Evolutionary conservation across 2,113 vertebrate species (phyloP).

Genomic region (Euleptes europaea): DNA sequence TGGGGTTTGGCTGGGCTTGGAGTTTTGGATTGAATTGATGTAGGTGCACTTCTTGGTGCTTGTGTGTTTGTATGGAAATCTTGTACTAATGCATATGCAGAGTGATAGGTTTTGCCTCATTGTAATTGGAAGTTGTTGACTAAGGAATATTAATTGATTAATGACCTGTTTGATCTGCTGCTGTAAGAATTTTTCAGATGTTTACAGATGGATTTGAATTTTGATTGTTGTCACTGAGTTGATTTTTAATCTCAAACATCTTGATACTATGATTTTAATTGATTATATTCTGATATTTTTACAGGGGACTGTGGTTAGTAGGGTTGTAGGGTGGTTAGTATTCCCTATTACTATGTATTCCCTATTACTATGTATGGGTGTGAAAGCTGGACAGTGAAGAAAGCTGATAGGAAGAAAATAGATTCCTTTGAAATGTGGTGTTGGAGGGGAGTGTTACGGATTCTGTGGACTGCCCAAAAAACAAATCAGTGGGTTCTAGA

Average conservation of each 20-base stretch:
- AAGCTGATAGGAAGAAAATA: too few relatives aligned
- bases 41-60: neutral
- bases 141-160: neutral
- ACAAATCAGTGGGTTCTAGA: too few relatives aligned
- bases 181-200: neutral
- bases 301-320: too few relatives aligned
- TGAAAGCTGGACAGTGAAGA: too few relatives aligned
- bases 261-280: neutral
- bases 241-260: neutral
- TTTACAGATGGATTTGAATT: neutral
- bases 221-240: neutral
- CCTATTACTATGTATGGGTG: too few relatives aligned
- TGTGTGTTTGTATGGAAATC: too few relatives aligned
- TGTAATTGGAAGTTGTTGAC: neutral
- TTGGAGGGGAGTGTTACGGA: too few relatives aligned
- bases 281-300: neutral
- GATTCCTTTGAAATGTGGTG: too few relatives aligned
- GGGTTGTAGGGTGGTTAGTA: too few relatives aligned
- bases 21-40: neutral
- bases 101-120: neutral
- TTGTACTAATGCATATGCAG: neutral
- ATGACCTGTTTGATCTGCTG: neutral
- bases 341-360: too few relatives aligned
- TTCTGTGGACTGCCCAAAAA: too few relatives aligned
- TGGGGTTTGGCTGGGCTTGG: neutral